Evolutionary conservation across 2,113 vertebrate genomes (phyloP), one percentile per base, ranked within the genome.

Genomic region (Mirza zaza): DNA sequence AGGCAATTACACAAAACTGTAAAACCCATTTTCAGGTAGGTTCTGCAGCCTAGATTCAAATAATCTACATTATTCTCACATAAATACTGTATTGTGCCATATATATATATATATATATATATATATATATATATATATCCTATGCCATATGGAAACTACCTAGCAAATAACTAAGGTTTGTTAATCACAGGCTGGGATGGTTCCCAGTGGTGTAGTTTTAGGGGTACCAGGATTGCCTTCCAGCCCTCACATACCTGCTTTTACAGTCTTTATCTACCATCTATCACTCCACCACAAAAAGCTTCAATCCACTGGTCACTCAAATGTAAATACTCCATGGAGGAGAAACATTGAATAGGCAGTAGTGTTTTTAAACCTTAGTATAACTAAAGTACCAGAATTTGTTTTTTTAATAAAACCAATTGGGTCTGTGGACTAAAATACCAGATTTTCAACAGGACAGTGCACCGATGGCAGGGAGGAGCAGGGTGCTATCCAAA

Each of bases 11-110:
- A 97, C 50, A 95, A 97, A 98, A 97, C 82, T 65, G 75, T 97
- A 98, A 98, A 98, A 98, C 97, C 95, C 97, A 91, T 97, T 98
- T 98, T 97, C 97, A 98, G 97, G 97, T 98, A 98, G 96, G 96
- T 97, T 96, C 52, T 45, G 87, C 55, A 98, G 97, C 80, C 96
- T 96, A 81, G 91, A 93, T 94, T 97, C 92, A 98, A 97, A 97
- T 93, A 90, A 97, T 89, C 97, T 95, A 59, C 94, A 97, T 96
- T 96, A 97, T 97, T 97, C 90, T 93, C 85, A 94, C 95, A 98
- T 68, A 88, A 98, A 97, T 92, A 97, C 92, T 95, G 84, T 25
- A 89, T 91, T 93, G 29, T 94, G 95, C 90, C 39, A 67, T 91
- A 76, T 75, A 48, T 70, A 55, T 55, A 52, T 52, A 50, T 50